Evolutionary conservation across 2,888 invertebrate genomes (phyloP), one percentile per base, ranked within the genome.

Genomic region (Allolobophora icterica): DNA sequence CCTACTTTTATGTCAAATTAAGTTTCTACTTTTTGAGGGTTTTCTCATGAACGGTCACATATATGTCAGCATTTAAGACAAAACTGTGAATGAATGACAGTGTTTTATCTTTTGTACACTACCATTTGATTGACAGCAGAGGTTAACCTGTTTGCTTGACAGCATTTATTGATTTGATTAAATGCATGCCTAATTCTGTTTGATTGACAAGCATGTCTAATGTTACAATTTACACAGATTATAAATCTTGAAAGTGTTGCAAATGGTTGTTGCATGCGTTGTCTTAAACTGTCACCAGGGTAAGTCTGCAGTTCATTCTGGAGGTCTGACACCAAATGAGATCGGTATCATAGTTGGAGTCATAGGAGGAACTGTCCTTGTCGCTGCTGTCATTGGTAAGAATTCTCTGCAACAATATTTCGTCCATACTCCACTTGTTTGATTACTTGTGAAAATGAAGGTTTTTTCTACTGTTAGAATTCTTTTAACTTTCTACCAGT

Each of bases 341-440:
- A 91, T 91, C 38, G 91, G 91, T 42, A 89, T 91, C n/a, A 91
- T 91, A 42, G 91, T 89, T 30, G 91, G 91, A 33, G 35, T 84
- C 19, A 42, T 89, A 84, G 87, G 42, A 21, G 89, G 91, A 38
- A 87, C 89, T 40, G 38, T 89, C 0, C 58, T 91, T 19, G 6
- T 91, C n/a, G 91, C 89, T 24, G 13, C 35, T 19, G 30, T 89
- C 0, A 91, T 84, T 35, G 42, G 90, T 90, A 58, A 58, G 90
- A 87, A 34, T 71, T 90, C 30, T 58, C 0, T 89, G 24, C 13
- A 34, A 89, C 33, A 38, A 21, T 24, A 17, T 11, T 19, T 2
- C 24, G 6, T 11, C 30, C 24, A n/a, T 1, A 58, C 11, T 71
- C 17, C n/a, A 71, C 30, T 71, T 3, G 5, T 71, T 13, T 30